A percentile compares a stretch with the other conserved stretches of the same genome.
phyloP scores from a whole-genome alignment of 53 echinoderm and acorn worm genomes.

The Astropecten irregularis region DNA sequence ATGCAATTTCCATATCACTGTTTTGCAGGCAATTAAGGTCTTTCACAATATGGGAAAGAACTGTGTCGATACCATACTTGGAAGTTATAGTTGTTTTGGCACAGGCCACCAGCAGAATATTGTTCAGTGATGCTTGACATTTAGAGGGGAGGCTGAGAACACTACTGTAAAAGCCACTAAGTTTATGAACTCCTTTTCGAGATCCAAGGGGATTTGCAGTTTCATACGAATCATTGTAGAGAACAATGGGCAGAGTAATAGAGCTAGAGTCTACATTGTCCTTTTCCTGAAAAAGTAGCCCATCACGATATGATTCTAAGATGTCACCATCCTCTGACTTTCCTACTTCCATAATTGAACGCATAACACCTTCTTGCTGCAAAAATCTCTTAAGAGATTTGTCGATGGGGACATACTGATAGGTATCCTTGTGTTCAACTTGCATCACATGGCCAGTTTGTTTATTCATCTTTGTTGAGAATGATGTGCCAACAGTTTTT shows the following conservation, averaged over 20 bases:
- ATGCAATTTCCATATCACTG: not conserved
- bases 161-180: constrained; percentile 12
- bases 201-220: constrained; percentile 60
- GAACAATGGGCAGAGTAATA: not conserved
- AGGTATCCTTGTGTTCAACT: not conserved
- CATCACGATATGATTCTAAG: constrained; percentile 25
- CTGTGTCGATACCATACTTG: constrained; percentile 68
- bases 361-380: constrained; percentile 25
- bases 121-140: constrained; percentile 3
- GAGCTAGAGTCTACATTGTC: not conserved
- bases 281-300: not conserved
- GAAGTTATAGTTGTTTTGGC: constrained; percentile 9
- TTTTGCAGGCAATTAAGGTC: constrained; percentile 36
- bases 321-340: not conserved
- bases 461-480: not conserved
- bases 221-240: constrained; percentile 60
- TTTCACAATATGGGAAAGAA: constrained; percentile 29
- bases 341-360: not conserved
- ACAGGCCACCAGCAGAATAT: constrained; percentile 60
- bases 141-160: not conserved
- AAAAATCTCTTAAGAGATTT: not conserved
- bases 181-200: constrained; percentile 20
- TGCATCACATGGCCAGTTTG: not conserved
- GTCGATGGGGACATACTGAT: constrained; percentile 17
- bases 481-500: not conserved